phyloP scores from a whole-genome alignment of 2,113 vertebrate species.

The Colaptes auratus region DNA sequence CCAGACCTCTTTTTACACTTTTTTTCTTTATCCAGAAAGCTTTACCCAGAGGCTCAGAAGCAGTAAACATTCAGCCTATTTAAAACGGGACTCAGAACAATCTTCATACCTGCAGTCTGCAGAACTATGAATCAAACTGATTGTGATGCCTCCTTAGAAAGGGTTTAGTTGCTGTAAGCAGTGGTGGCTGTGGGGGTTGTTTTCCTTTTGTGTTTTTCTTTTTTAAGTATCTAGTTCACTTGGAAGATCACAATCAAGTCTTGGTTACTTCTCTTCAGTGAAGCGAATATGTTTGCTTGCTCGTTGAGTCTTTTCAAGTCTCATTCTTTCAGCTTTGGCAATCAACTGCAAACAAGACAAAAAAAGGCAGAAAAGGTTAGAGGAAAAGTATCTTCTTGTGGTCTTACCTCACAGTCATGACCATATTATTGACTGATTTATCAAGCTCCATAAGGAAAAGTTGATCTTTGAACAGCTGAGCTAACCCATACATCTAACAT shows the following conservation, averaged over 20 bases:
- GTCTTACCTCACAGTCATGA: neutral
- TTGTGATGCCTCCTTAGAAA: neutral
- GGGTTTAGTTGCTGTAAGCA: neutral
- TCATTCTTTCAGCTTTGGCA: conserved; percentile 94
- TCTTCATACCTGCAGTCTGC: neutral
- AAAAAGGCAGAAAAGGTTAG: neutral
- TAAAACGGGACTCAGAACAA: neutral
- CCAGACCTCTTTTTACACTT: neutral
- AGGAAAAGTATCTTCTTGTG: neutral
- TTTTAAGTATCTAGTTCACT: neutral
- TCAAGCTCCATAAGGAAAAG: neutral
- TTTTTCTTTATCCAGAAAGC: neutral
- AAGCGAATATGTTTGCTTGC: conserved; percentile 90
- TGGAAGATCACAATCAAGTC: neutral
- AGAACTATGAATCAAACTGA: neutral
- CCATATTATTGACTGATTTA: neutral
- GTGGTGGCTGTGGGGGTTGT: neutral
- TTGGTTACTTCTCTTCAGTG: conserved; percentile 80
- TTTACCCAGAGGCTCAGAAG: conserved; percentile 62
- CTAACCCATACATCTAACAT: neutral
- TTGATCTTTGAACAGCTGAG: neutral
- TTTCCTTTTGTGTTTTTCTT: neutral
- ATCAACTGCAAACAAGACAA: conserved; percentile 82
- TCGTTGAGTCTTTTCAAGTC: conserved; percentile 87
- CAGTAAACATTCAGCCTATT: conserved; percentile 40